phyloP scores from a whole-genome alignment of 1,140 invertebrate species.

The Pantala flavescens region DNA sequence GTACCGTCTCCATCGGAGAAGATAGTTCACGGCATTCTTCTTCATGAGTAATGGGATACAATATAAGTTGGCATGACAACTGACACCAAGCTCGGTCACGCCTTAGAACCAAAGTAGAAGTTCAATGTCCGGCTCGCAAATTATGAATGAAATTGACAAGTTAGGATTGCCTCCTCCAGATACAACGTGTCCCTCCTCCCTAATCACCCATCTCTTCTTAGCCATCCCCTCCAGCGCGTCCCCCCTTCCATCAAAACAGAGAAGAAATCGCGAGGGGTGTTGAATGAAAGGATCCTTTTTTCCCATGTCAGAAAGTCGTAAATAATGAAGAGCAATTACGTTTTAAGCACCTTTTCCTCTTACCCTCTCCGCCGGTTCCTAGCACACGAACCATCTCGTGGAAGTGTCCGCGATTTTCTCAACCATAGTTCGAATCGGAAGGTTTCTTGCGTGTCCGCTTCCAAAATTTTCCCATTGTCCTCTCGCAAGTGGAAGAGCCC shows the following conservation, averaged over 20 bases:
- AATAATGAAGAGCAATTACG: conserved; percentile 7
- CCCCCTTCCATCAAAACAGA: not conserved
- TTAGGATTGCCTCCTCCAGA: not conserved
- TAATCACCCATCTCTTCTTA: conserved; percentile 6
- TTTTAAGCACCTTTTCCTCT: not conserved
- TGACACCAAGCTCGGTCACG: not conserved
- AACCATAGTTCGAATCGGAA: too few relatives aligned
- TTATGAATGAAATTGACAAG: conserved; percentile 10
- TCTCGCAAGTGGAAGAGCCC: not conserved
- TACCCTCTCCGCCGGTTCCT: not conserved
- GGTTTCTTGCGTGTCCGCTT: too few relatives aligned
- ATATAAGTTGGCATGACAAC: conserved; percentile 9
- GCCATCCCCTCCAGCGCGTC: not conserved
- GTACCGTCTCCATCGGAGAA: not conserved
- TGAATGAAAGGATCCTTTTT: not conserved
- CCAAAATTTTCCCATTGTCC: not conserved
- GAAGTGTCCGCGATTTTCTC: not conserved
- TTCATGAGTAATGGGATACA: not conserved
- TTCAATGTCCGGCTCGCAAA: not conserved
- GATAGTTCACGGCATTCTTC: not conserved
- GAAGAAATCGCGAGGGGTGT: not conserved
- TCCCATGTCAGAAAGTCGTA: not conserved
- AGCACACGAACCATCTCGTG: too few relatives aligned
- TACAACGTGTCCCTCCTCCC: not conserved
- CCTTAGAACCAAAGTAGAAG: not conserved